These are phyloP conservation scores for Anthopleura sola DNA, from an alignment of 64 coral and sea anemone genomes.

Conservation along the genomic window DNA sequence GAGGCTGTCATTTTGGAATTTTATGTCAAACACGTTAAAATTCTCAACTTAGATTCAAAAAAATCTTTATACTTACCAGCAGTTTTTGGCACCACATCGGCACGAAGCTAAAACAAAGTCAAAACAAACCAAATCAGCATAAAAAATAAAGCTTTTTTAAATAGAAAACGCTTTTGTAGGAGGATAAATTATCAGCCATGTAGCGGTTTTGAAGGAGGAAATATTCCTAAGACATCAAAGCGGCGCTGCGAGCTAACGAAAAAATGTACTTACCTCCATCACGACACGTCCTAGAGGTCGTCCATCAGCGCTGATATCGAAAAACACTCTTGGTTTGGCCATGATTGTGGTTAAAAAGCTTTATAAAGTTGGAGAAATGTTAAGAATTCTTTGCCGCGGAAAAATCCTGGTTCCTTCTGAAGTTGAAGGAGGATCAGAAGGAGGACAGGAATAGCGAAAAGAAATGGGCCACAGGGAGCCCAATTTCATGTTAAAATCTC, in stretches of 20 bases:
- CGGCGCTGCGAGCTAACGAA: not conserved
- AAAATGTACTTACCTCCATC: constrained; percentile 54
- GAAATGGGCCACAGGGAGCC: no score
- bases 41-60: not conserved
- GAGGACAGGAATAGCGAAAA: no score
- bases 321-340: constrained; percentile 55
- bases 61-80: constrained; percentile 53
- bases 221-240: not conserved
- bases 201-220: no score
- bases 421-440: not conserved
- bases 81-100: constrained; percentile 90
- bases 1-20: not conserved
- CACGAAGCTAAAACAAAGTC: constrained; percentile 55
- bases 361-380: not conserved
- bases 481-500: no score
- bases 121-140: not conserved
- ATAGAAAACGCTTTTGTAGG: no score
- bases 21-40: not conserved
- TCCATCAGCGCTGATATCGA: constrained; percentile 56
- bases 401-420: not conserved
- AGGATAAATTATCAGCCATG: no score
- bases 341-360: constrained; percentile 36
- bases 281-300: constrained; percentile 29
- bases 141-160: not conserved
- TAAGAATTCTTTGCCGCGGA: not conserved